Base-by-base conservation (phyloP, 2,113 vertebrate species). In the Pangasianodon gigas region DNA sequence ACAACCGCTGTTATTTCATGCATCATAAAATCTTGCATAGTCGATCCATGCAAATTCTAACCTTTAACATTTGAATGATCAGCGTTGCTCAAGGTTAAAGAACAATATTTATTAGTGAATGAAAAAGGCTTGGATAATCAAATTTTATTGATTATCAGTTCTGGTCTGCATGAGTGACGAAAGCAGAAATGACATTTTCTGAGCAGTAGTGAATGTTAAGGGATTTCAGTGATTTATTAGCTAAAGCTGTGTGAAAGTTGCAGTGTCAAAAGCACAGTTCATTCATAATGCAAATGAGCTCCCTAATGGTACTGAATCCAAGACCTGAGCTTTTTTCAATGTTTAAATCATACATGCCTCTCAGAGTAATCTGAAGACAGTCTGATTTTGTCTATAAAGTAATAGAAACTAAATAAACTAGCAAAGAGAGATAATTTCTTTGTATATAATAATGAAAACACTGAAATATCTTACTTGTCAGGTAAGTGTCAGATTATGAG, bases 271-370 rank as follows among this genome's bases (percentile, higher is more conserved):
- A 7, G 26, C 21, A 21, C 77, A 54, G 60, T 52, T 71, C 69
- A 88, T 83, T 83, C 71, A 88, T 88, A 88, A 29, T 88, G 79
- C 48, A 88, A 74, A 51, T 56, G 32, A 88, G 48, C 79, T 83
- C 46, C 46, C 26, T 29, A 51, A 80, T 80, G 46, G 77, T n/a
- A 6, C 46, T n/a, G 77, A 48, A 26, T 79, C 2, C 75, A 79
- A 48, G 41, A 46, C 69, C 19, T 41, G 37, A 44, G 6, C 1
- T 79, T 79, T 48, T 48, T 77, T 79, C 3, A 48, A 9, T 14
- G 10, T 48, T 79, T 48, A 26, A 26, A 29, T 79, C 44, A 79
- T 48, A 13, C 75, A 29, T 79, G 74, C 41, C 10, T 77, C 9
- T 46, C 74, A 77, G 74, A 11, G 26, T 82, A 82, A 10, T 82